Percentiles rank a stretch among this genome's conserved stretches.
These are phyloP conservation scores for Zosterops hypoxanthus DNA, from an alignment of 2,113 vertebrate species.

Conservation along the genomic window DNA sequence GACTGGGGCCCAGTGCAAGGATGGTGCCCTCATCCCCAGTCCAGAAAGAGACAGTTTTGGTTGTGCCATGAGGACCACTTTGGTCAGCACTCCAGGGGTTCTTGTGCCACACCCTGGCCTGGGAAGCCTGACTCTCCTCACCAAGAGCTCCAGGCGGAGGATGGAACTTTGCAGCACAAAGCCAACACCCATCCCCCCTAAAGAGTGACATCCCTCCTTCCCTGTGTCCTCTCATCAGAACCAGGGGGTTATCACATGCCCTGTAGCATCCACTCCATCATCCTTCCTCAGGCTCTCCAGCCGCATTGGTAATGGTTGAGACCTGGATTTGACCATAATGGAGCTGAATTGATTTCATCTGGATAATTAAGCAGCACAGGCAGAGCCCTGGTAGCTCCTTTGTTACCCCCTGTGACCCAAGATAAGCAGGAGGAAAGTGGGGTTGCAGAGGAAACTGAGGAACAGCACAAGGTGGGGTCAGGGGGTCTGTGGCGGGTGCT, in stretches of 20 bases:
- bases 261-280: conserved; percentile 40
- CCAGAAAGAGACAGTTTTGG: background rate
- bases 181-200: background rate
- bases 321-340: conserved; percentile 55
- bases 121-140: accelerated
- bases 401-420: background rate
- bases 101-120: accelerated
- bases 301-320: conserved; percentile 39
- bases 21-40: accelerated
- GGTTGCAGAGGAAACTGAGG: background rate
- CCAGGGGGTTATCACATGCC: conserved; percentile 40
- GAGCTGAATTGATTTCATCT: conserved; percentile 62
- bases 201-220: background rate
- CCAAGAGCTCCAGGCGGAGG: background rate
- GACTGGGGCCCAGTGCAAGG: accelerated
- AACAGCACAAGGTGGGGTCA: accelerated
- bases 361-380: conserved; percentile 25
- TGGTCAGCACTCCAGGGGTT: accelerated
- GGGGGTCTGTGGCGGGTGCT: accelerated
- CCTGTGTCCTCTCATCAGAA: background rate
- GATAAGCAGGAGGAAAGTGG: background rate
- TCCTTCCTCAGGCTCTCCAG: background rate
- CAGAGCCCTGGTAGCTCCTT: background rate
- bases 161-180: background rate
- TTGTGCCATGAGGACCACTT: background rate